Base-by-base conservation (phyloP, 92 coral and sea anemone species). In the Porites divaricata region DNA sequence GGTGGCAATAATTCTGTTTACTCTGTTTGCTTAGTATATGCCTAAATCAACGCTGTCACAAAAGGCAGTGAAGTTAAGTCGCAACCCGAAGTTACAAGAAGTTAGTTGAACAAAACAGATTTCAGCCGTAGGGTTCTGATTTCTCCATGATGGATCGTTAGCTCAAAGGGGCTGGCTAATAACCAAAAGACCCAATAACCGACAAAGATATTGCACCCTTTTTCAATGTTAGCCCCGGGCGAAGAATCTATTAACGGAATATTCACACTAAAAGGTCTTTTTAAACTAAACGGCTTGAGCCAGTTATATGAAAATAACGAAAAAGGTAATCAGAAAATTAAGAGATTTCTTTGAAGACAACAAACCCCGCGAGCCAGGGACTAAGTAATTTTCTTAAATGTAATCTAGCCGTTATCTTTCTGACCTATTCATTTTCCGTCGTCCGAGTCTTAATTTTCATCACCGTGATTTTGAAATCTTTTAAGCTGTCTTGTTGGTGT, bases 1-100 rank as follows among this genome's bases (percentile, higher is more conserved):
- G 74, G 88, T 81, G 57, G 89, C 87, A 92, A 76, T 91, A 91
- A 91, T 89, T 91, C 90, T 88, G 88, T 91, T 88, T 91, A 28
- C 63, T 56, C 21, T 91, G 81, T 88, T 91, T 84, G 79, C 85
- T 53, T 83, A 80, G 85, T 76, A 85, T 81, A 84, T 50, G 75
- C 72, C 88, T 51, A 83, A 70, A 88, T 45, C 86, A 91, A 78
- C 90, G 70, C 23, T 25, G 75, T 23, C 20, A 74, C 81, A 66
- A 82, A 51, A 66, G 70, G 35, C 50, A 68, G 54, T 20, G 49
- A 14, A 19, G 85, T 53, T 22, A 51, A 78, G 72, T 50, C 4
- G 4, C 45, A 35, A 35, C 45, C 45, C 45, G 45, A 35, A 35
- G 45, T 35, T 35, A 52, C 51, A 56, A 80, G 76, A 45, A 21